A percentile compares a stretch with the other conserved stretches of the same genome.
Evolutionary conservation across 2,797 vertebrate genomes (phyloP).

Genomic region (Pteropus rufus): DNA sequence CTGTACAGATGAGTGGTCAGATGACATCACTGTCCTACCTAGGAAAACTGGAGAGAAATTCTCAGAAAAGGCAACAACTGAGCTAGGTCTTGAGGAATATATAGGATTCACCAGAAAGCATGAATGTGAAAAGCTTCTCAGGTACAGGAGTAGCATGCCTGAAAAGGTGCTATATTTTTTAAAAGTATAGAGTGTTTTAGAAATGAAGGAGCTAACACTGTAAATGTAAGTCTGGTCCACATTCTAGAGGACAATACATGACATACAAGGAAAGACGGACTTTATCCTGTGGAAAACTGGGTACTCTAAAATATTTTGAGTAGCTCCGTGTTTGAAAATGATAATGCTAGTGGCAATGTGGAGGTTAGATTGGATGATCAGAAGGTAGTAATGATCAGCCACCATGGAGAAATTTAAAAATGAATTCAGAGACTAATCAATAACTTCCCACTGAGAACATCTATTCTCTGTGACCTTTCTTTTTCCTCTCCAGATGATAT

Average conservation of each 20-base stretch:
- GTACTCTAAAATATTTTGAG: background rate
- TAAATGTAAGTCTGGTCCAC: background rate
- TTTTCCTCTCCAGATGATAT: conserved; percentile 17
- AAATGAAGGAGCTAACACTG: background rate
- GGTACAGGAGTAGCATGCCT: background rate
- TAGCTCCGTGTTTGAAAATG: conserved; percentile 22
- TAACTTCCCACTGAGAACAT: background rate
- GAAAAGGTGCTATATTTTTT: background rate
- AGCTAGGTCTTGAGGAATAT: background rate
- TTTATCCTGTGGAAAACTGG: background rate
- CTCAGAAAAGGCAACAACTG: background rate
- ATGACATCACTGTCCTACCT: background rate
- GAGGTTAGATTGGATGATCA: background rate
- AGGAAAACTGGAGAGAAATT: background rate
- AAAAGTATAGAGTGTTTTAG: background rate
- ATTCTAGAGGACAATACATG: background rate
- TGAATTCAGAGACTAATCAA: conserved; percentile 28
- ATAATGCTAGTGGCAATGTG: background rate
- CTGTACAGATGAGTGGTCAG: background rate
- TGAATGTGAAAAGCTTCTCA: background rate
- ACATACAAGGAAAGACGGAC: background rate
- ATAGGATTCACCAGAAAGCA: background rate
- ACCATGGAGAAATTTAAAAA: conserved; percentile 43
- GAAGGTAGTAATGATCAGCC: background rate
- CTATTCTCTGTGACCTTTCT: conserved; percentile 43